Evolutionary conservation across 2,888 invertebrate species (phyloP).

Genomic region (Phortica okadai): DNA sequence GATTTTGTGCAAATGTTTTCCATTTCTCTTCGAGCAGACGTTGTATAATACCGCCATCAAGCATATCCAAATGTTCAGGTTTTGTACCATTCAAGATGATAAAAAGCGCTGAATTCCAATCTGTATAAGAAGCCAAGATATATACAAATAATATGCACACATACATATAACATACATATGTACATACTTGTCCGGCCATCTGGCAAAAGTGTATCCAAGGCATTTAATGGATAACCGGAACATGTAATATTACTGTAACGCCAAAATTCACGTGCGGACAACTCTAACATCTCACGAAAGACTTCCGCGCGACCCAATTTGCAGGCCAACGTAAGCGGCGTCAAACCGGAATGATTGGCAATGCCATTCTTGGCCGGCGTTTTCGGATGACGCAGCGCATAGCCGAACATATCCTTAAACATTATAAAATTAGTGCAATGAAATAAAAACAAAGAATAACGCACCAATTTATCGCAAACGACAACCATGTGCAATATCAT

Average conservation of each 20-base stretch:
- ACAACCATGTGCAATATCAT: slow-evolving; percentile 99
- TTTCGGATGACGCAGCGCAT: slow-evolving; percentile 95
- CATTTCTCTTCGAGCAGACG: slow-evolving; percentile 98
- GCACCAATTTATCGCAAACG: slow-evolving; percentile 95
- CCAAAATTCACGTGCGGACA: slow-evolving; percentile 97
- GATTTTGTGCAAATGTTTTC: slow-evolving; percentile 97
- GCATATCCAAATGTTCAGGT: slow-evolving; percentile 98
- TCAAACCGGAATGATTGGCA: slow-evolving; percentile 91
- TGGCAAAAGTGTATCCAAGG: slow-evolving; percentile 95
- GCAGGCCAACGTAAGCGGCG: slow-evolving; percentile 96
- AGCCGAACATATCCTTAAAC: slow-evolving; percentile 97
- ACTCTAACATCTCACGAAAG: slow-evolving; percentile 98
- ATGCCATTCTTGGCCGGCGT: slow-evolving; percentile 95
- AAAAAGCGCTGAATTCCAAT: slow-evolving; percentile 98
- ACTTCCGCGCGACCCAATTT: slow-evolving; percentile 97
- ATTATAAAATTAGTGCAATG: background rate
- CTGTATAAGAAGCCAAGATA: slow-evolving; percentile 77
- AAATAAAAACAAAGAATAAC: slow-evolving; percentile 50
- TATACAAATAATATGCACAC: background rate
- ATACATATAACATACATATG: background rate
- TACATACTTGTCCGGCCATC: slow-evolving; percentile 94
- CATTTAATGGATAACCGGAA: slow-evolving; percentile 97
- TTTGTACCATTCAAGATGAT: slow-evolving; percentile 98
- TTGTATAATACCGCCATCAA: slow-evolving; percentile 98
- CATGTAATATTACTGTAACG: slow-evolving; percentile 99